Evolutionary conservation across 2,113 vertebrate genomes (phyloP).

Genomic region (Collichthys lucidus): DNA sequence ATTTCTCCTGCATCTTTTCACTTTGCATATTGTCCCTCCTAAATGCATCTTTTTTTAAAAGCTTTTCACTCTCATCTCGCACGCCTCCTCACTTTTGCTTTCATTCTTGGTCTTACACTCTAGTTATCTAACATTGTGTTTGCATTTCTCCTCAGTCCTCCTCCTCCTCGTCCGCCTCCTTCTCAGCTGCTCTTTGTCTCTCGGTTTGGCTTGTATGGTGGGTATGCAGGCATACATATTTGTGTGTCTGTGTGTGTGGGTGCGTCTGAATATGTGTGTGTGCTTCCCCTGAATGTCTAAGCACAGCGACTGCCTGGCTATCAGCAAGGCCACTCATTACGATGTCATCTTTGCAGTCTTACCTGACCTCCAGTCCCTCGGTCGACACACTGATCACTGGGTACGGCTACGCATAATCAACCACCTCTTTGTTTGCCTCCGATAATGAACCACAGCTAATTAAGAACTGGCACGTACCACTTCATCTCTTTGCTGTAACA

Average conservation of each 20-base stretch:
- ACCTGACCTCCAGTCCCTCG: conserved; percentile 31
- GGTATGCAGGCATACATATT: conserved; percentile 51
- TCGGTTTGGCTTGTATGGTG: conserved; percentile 51
- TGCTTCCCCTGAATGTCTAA: conserved; percentile 48
- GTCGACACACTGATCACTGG: conserved; percentile 32
- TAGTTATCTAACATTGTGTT: conserved; percentile 76
- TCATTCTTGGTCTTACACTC: conserved; percentile 71
- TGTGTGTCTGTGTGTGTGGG: conserved; percentile 56
- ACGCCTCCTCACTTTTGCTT: conserved; percentile 73
- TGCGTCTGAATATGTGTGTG: conserved; percentile 26
- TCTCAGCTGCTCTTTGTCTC: conserved; percentile 78
- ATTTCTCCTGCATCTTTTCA: conserved; percentile 13
- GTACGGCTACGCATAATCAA: conserved; percentile 47
- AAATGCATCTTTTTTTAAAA: conserved; percentile 63
- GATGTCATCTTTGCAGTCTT: conserved; percentile 26
- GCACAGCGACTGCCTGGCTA: conserved; percentile 10
- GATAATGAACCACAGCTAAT: conserved; percentile 67
- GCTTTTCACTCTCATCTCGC: conserved; percentile 62
- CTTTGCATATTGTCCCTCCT: conserved; percentile 64
- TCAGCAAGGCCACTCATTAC: conserved; percentile 20
- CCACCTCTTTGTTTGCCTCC: conserved; percentile 52
- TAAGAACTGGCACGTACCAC: conserved; percentile 54
- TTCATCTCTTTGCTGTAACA: conserved; percentile 31
- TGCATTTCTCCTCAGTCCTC: conserved; percentile 67
- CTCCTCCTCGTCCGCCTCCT: conserved; percentile 74